Evolutionary conservation across 2,888 invertebrate species (phyloP).

Genomic region (Atethmia centrago): DNA sequence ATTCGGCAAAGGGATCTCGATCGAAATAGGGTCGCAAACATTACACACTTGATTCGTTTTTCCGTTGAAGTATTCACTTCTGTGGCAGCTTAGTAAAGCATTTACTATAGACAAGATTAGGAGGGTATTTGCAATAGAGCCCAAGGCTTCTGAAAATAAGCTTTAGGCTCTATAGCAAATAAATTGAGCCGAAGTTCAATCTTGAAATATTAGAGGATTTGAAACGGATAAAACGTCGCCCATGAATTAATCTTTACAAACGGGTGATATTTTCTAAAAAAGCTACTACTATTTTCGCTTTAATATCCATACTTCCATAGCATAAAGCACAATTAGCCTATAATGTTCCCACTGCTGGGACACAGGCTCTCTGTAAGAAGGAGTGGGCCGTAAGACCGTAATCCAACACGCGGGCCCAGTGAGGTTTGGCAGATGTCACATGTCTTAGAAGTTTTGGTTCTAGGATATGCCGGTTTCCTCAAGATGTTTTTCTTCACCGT

Average conservation of each 20-base stretch:
- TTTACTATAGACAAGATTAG: constrained; percentile 1
- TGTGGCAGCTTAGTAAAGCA: constrained; percentile 9
- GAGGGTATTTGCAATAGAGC: constrained; percentile 14
- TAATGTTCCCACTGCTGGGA: no score
- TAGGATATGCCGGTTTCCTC: no score
- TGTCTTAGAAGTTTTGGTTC: no score
- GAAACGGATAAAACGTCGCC: background rate
- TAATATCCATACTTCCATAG: no score
- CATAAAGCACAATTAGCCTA: no score
- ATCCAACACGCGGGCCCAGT: no score
- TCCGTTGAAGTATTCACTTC: constrained; percentile 25
- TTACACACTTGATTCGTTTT: constrained; percentile 9
- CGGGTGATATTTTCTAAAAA: background rate
- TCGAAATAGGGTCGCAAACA: constrained; percentile 6
- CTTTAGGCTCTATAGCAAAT: constrained; percentile 21
- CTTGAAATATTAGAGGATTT: constrained; percentile 32
- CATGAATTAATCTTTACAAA: background rate
- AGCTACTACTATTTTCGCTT: no score
- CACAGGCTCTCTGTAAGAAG: no score
- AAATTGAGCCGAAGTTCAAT: constrained; percentile 21
- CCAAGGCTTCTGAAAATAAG: background rate
- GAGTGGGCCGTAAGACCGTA: no score
- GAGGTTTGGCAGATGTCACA: no score
- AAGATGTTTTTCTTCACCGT: no score
- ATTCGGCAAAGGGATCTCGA: background rate